Base-by-base conservation (phyloP, 2,797 vertebrate genomes). In the Enteromius fasciolatus region DNA sequence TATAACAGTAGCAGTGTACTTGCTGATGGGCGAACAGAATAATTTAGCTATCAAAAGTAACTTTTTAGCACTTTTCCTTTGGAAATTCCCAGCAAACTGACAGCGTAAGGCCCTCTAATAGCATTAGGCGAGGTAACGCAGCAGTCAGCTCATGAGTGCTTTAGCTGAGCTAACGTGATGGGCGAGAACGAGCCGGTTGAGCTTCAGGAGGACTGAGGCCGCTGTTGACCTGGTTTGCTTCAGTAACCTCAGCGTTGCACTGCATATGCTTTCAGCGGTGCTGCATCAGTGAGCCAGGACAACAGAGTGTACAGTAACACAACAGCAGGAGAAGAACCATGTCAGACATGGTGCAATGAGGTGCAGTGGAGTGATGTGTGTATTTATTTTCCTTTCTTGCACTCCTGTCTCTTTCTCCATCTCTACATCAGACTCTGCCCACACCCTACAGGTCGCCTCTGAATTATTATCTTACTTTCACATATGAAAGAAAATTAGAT, bases 151-250 rank as follows among this genome's bases (percentile, higher is more conserved):
- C 28, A 41, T n/a, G 18, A 48, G 39, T 54, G 25, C 59, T 83
- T 75, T 52, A 41, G 46, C 69, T 57, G 50, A 31, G 72, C 15
- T 76, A 46, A 25, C 50, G 20, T 63, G 64, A 81, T 54, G 67
- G 76, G 69, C 48, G 59, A 54, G 73, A 80, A 85, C 33, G 81
- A 72, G 78, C 28, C 39, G 54, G 68, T 72, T 57, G 48, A 69
- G 69, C 83, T 84, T 63, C 48, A 84, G 76, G 80, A 79, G 48
- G 11, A 46, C 52, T 50, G 54, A 66, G 76, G 83, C 33, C 36
- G 57, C 75, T 63, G 50, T 78, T 89, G 88, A 89, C 83, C 86
- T 83, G 81, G 85, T 87, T 87, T 86, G 83, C 85, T 86, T 86
- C 79, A 87, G 76, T 85, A 86, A 36, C 61, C 63, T 82, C 82